Evolutionary conservation across 2,888 invertebrate genomes (phyloP).

Genomic region (Lumbricus terrestris): DNA sequence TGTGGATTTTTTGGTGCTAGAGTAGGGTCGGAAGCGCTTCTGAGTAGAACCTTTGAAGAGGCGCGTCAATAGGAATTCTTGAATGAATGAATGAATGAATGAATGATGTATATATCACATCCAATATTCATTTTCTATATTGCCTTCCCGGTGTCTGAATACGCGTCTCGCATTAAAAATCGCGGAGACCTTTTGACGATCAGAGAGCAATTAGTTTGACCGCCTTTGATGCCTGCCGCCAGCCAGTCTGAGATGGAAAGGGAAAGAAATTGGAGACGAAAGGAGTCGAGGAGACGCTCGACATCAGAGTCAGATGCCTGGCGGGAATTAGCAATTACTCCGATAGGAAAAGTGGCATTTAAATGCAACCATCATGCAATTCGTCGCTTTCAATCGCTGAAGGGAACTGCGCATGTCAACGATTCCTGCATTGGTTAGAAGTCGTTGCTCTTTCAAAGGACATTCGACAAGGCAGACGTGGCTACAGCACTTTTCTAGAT

Average conservation of each 20-base stretch:
- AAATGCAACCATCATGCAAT: background rate
- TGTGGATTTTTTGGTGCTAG: no score
- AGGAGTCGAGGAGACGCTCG: background rate
- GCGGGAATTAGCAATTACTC: background rate
- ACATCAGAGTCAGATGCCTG: background rate
- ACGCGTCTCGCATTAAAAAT: background rate
- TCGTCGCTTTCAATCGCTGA: background rate
- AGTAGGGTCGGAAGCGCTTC: no score
- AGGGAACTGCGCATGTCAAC: background rate
- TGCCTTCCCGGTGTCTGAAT: background rate
- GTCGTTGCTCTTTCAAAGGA: background rate
- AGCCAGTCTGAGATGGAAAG: background rate
- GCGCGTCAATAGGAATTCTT: no score
- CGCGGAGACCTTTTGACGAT: background rate
- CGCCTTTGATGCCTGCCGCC: background rate
- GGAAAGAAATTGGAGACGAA: background rate
- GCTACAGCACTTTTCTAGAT: no score
- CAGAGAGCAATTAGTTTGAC: background rate
- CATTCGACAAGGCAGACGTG: background rate
- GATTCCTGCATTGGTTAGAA: background rate
- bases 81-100: no score
- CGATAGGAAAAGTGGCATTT: background rate
- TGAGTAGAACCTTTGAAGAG: no score
- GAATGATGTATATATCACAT: no score
- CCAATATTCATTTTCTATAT: no score